phyloP scores from a whole-genome alignment of 2,797 vertebrate genomes.

The Dipus sagitta region DNA sequence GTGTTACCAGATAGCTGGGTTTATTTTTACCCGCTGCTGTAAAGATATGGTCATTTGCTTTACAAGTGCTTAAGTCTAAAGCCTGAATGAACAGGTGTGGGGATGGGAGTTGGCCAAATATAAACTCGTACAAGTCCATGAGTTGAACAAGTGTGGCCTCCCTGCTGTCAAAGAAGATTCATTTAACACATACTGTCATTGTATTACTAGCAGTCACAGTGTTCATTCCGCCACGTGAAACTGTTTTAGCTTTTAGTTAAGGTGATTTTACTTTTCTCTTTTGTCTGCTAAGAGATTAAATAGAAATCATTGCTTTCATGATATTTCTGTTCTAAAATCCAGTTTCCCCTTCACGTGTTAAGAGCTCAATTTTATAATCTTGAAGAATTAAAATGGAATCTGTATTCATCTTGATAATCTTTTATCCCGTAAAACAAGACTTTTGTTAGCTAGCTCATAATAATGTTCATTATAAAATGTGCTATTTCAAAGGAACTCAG shows the following conservation, averaged over 20 bases:
- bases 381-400: constrained; percentile 55
- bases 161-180: background rate
- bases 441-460: constrained; percentile 10
- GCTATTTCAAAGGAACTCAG: background rate
- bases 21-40: constrained; percentile 85
- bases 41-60: constrained; percentile 83
- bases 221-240: constrained; percentile 47
- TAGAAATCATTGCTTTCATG: background rate
- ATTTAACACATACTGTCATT: constrained; percentile 57
- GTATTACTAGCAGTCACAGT: constrained; percentile 30
- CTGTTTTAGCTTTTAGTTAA: constrained; percentile 16
- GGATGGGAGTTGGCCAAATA: constrained; percentile 82
- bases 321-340: background rate
- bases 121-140: constrained; percentile 83
- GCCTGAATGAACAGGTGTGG: constrained; percentile 87
- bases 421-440: constrained; percentile 8
- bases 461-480: constrained; percentile 12
- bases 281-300: constrained; percentile 54
- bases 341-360: background rate
- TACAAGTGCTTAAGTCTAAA: constrained; percentile 84
- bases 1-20: constrained; percentile 81
- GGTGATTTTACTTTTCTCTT: background rate
- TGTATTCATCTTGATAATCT: constrained; percentile 34
- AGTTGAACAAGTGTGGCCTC: constrained; percentile 70
- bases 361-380: constrained; percentile 56